Conservation (phyloP, 2,888 invertebrate species). For the Callimorpha dominula region DNA sequence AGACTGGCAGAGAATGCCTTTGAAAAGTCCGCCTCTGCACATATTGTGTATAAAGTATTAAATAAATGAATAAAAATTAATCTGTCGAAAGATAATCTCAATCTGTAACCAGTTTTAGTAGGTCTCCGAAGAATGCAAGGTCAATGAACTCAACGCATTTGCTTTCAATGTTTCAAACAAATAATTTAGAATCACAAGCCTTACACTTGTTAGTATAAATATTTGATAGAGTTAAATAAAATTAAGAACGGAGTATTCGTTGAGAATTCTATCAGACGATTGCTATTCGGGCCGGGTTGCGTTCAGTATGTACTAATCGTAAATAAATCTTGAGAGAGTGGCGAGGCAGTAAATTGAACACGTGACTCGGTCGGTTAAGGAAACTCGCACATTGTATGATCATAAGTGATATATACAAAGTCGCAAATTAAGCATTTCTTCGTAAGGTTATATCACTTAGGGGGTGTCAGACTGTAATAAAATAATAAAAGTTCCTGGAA, state of each 20-base stretch:
- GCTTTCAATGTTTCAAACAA: not conserved
- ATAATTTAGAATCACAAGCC: conserved; percentile 19
- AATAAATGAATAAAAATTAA: too few species aligned
- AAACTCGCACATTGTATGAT: conserved; percentile 26
- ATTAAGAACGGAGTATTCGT: conserved; percentile 43
- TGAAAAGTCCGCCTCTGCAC: too few species aligned
- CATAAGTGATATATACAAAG: not conserved
- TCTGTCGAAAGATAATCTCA: too few species aligned
- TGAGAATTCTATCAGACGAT: conserved; percentile 53
- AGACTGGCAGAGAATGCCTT: too few species aligned
- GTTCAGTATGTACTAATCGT: conserved; percentile 67
- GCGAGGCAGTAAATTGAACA: conserved; percentile 64
- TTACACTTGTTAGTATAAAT: conserved; percentile 33
- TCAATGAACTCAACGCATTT: not conserved
- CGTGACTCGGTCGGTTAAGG: conserved; percentile 57
- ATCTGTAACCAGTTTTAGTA: too few species aligned
- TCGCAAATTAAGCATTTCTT: not conserved
- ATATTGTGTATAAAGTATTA: too few species aligned
- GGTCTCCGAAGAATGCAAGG: not conserved
- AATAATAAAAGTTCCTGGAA: too few species aligned
- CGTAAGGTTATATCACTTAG: too few species aligned
- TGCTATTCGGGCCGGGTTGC: conserved; percentile 61
- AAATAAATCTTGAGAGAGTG: conserved; percentile 68
- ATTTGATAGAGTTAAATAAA: conserved; percentile 45
- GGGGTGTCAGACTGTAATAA: too few species aligned